A percentile compares a stretch with the other conserved stretches of the same genome.
Evolutionary conservation across 2,797 vertebrate species (phyloP).

Genomic region (Botia kubotai): DNA sequence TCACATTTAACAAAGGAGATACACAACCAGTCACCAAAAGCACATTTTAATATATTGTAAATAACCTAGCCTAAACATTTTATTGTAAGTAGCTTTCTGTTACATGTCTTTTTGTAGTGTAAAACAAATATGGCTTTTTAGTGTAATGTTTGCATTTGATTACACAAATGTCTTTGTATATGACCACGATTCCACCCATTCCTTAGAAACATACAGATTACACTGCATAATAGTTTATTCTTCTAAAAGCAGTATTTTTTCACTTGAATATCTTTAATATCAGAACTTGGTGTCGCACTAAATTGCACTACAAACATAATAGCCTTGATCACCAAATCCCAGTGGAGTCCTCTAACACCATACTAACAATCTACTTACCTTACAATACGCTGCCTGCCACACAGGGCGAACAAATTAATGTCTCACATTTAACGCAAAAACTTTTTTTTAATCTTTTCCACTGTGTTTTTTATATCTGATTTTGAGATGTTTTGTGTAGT

Average conservation of each 20-base stretch:
- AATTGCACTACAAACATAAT: neutral
- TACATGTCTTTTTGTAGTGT: too few species aligned
- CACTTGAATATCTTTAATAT: constrained; percentile 4
- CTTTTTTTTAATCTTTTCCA: neutral
- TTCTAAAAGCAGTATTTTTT: constrained; percentile 3
- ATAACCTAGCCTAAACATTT: too few species aligned
- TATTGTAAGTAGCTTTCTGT: too few species aligned
- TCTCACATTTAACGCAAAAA: too few species aligned
- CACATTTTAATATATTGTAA: too few species aligned
- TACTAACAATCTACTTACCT: neutral
- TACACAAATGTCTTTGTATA: neutral
- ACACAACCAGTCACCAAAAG: too few species aligned
- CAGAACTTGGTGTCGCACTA: neutral
- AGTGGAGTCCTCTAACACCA: neutral
- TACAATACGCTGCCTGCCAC: neutral
- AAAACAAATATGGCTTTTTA: too few species aligned
- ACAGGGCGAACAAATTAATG: neutral
- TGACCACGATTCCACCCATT: constrained; percentile 8
- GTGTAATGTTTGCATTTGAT: neutral
- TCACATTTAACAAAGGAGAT: too few species aligned
- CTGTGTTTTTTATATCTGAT: neutral
- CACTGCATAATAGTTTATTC: neutral
- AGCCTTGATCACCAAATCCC: neutral
- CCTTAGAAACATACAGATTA: constrained; percentile 12
- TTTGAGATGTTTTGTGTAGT: neutral